phyloP scores from a whole-genome alignment of 2,113 vertebrate species.

The Aphelocoma coerulescens region DNA sequence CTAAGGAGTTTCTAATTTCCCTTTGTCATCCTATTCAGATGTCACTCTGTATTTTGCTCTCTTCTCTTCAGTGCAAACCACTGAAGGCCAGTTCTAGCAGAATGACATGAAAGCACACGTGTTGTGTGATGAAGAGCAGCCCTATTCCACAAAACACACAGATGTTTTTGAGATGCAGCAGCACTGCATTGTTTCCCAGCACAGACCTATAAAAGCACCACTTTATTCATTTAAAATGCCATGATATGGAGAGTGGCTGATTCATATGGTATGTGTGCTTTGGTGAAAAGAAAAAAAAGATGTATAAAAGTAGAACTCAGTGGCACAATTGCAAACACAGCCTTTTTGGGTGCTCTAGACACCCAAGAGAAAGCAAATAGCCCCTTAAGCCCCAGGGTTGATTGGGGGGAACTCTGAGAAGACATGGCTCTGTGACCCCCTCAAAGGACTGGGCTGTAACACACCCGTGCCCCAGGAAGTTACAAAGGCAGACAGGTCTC shows the following conservation, averaged over 20 bases:
- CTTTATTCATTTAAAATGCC: neutral
- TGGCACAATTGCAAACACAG: neutral
- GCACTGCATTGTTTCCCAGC: neutral
- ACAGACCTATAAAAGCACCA: neutral
- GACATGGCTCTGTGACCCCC: fast-evolving
- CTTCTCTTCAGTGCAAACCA: neutral
- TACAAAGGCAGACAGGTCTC: neutral
- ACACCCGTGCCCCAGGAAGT: fast-evolving
- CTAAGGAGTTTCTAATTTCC: neutral
- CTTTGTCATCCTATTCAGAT: neutral
- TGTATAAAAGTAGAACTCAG: neutral
- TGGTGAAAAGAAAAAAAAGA: neutral
- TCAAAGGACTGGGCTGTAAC: neutral
- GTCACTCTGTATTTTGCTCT: neutral
- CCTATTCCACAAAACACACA: neutral
- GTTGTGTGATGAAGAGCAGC: neutral
- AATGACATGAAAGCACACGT: neutral
- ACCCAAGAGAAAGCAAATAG: neutral
- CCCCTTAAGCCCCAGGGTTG: neutral
- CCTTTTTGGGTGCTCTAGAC: neutral
- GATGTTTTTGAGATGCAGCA: neutral
- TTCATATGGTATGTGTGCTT: neutral
- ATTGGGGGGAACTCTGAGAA: neutral
- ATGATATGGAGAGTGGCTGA: neutral
- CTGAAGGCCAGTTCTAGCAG: neutral